These are phyloP conservation scores for Heterotis niloticus DNA, from an alignment of 2,113 vertebrate genomes.

Conservation along the genomic window DNA sequence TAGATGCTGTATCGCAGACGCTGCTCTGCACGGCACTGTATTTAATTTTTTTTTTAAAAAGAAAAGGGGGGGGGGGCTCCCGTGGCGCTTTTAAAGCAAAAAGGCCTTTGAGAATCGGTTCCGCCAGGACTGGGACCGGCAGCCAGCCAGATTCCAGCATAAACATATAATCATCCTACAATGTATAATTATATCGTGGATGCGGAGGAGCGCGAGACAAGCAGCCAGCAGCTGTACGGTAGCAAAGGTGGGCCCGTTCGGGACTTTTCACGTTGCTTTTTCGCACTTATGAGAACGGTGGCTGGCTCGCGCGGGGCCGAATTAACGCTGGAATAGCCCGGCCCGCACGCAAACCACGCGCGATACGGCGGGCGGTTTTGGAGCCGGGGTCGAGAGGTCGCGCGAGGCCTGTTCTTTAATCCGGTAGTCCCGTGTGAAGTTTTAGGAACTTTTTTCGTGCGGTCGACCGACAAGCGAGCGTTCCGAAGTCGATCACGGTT, in stretches of 20 bases:
- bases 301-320: constrained; percentile 49
- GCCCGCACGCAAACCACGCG: constrained; percentile 45
- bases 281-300: constrained; percentile 62
- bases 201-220: constrained; percentile 71
- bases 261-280: constrained; percentile 61
- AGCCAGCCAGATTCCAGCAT: constrained; percentile 79
- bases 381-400: constrained; percentile 38
- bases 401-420: constrained; percentile 54
- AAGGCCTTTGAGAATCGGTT: constrained; percentile 62
- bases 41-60: constrained; percentile 37
- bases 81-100: constrained; percentile 61
- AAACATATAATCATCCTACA: constrained; percentile 82
- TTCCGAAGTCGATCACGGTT: constrained; percentile 55
- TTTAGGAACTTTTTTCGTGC: constrained; percentile 41
- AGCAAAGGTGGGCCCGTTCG: constrained; percentile 67
- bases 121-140: constrained; percentile 66
- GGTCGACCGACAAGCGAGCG: constrained; percentile 52
- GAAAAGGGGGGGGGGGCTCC: constrained; percentile 23
- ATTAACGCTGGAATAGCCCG: no score
- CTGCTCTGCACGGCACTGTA: constrained; percentile 27
- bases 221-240: constrained; percentile 61
- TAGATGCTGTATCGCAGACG: constrained; percentile 44
- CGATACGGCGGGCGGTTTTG: constrained; percentile 51
- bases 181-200: constrained; percentile 75
- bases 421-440: constrained; percentile 35